Evolutionary conservation across 2,888 invertebrate genomes (phyloP).

Genomic region (Lasioglossum pauxillum): DNA sequence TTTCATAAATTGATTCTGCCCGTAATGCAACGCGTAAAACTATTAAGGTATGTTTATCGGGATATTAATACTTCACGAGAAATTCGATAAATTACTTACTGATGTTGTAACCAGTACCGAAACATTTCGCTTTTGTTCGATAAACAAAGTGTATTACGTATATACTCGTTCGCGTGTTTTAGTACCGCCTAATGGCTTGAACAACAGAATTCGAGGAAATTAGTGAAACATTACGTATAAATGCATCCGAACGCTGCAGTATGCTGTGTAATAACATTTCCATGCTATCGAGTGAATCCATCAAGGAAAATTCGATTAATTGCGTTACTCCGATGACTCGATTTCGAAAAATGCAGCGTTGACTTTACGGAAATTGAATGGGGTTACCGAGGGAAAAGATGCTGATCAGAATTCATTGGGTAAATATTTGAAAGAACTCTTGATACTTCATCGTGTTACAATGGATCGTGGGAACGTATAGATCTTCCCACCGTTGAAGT

Average conservation of each 20-base stretch:
- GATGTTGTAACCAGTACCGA: neutral
- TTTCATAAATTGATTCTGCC: slow-evolving; percentile 11
- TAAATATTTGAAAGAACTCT: slow-evolving; percentile 12
- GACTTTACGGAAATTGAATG: neutral
- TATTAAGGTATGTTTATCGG: neutral
- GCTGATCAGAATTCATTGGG: neutral
- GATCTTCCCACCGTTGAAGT: neutral
- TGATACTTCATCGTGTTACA: neutral
- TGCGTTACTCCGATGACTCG: neutral
- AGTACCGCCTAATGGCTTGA: neutral
- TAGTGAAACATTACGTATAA: neutral
- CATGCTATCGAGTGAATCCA: neutral
- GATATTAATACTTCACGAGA: neutral
- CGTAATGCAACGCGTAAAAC: slow-evolving; percentile 2
- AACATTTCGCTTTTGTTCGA: neutral
- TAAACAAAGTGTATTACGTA: neutral
- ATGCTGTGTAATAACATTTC: neutral
- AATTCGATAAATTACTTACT: neutral
- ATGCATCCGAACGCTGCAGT: neutral
- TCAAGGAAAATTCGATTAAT: neutral
- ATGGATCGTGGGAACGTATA: neutral
- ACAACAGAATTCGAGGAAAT: neutral
- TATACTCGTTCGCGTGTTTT: neutral
- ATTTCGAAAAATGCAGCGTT: neutral
- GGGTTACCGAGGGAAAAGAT: too few species aligned